Conservation (phyloP, 2,113 vertebrate genomes). For the Menidia beryllina region DNA sequence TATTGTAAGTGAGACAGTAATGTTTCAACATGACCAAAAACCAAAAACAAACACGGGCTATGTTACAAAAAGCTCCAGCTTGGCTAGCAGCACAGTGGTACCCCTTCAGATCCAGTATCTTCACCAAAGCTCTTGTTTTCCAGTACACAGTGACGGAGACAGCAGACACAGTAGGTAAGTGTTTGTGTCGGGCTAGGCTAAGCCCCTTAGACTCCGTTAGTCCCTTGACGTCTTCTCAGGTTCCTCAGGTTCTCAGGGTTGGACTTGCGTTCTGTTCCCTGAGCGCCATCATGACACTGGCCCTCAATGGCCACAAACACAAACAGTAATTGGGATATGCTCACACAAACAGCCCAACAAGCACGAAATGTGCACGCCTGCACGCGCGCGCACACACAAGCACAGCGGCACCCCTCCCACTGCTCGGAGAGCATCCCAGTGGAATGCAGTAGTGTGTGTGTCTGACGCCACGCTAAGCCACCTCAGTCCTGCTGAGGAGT, state of each 20-base stretch:
- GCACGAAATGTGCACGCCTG: constrained; percentile 4
- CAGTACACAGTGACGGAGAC: constrained; percentile 78
- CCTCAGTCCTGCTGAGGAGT: constrained; percentile 81
- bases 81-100: constrained; percentile 48
- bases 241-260: constrained; percentile 74
- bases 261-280: constrained; percentile 60
- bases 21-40: constrained; percentile 61
- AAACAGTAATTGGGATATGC: constrained; percentile 75
- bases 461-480: constrained; percentile 85
- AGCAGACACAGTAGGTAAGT: constrained; percentile 76
- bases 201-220: constrained; percentile 75
- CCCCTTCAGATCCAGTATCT: constrained; percentile 63
- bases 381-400: constrained; percentile 42
- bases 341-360: constrained; percentile 55
- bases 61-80: constrained; percentile 58
- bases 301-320: constrained; percentile 67
- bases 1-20: constrained; percentile 55
- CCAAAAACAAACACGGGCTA: constrained; percentile 70
- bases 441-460: constrained; percentile 78
- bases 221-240: constrained; percentile 76
- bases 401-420: constrained; percentile 49
- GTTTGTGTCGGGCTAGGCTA: constrained; percentile 77
- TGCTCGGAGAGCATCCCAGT: constrained; percentile 68
- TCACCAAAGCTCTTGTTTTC: constrained; percentile 79
- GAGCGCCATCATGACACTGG: constrained; percentile 59